Percentiles rank a stretch among this genome's conserved stretches.
phyloP scores from a whole-genome alignment of 1,140 invertebrate genomes.

The Drosophila tristis region DNA sequence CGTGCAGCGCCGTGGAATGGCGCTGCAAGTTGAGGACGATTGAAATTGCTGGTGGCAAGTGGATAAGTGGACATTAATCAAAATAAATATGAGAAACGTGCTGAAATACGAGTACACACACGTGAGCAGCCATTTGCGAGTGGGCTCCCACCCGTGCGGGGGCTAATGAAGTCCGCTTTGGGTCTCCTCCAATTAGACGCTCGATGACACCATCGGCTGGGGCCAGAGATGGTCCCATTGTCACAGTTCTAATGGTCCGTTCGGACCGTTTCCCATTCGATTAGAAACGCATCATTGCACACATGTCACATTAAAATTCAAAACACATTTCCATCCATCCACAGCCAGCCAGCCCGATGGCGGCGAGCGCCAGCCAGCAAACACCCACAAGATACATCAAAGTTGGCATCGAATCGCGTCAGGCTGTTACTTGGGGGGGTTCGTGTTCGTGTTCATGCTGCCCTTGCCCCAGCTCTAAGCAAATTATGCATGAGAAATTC shows the following conservation, averaged over 20 bases:
- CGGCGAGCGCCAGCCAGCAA: background rate
- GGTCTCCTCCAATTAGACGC: conserved; percentile 21
- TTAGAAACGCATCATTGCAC: conserved; percentile 18
- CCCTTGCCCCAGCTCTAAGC: conserved; percentile 68
- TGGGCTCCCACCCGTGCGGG: too few species aligned
- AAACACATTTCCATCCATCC: conserved; percentile 54
- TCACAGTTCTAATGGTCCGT: background rate
- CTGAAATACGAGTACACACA: conserved; percentile 66
- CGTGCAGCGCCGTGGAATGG: conserved; percentile 13
- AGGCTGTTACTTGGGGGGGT: conserved; percentile 16
- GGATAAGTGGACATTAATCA: conserved; percentile 82
- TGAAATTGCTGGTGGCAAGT: conserved; percentile 80
- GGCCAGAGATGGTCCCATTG: background rate
- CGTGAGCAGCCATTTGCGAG: conserved; percentile 28
- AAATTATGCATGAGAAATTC: conserved; percentile 83
- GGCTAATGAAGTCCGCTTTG: conserved; percentile 27
- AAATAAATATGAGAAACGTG: conserved; percentile 82
- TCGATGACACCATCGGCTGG: background rate
- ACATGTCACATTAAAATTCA: conserved; percentile 66
- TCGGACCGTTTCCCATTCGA: conserved; percentile 9
- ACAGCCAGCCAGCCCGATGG: background rate
- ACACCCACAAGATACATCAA: conserved; percentile 68
- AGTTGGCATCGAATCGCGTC: conserved; percentile 33
- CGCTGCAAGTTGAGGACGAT: conserved; percentile 56
- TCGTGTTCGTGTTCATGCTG: conserved; percentile 11